Base-by-base conservation (phyloP, 2,797 vertebrate genomes). In the Echiichthys vipera region DNA sequence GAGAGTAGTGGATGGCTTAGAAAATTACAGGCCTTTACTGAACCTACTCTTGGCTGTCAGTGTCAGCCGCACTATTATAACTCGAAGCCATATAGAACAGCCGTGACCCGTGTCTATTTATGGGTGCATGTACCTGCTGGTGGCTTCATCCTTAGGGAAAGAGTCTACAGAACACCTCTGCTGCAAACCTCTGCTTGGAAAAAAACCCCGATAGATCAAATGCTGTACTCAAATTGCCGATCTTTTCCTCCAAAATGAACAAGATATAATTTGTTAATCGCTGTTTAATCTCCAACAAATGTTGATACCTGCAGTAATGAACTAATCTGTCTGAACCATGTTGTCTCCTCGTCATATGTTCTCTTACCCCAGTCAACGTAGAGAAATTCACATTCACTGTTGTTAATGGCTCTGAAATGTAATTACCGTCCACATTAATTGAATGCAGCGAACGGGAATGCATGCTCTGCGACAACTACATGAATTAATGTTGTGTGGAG, bases 401-500 rank as follows among this genome's bases (percentile, higher is more conserved):
- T 76, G 86, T 77, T 76, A 88, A 92, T 82, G 79, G 80, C 72
- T 80, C 55, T 18, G 70, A 81, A 73, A 88, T 74, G 83, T 78
- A 91, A 92, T 92, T 84, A 91, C 84, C 72, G 56, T 74, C 73
- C 13, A 5, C 81, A 58, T 88, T 91, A 91, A 90, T 87, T 88
- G 86, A 90, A 87, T 54, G 87, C 32, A 4, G 68, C 30, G 24
- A 88, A 78, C 83, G 37, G 42, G 77, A 83, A 81, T 30, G 75
- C 74, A 61, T 55, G 83, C 78, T 81, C 80, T 17, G 78, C 86
- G 79, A 91, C 83, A 74, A 81, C 85, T 66, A 68, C 83, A 75
- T 63, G 83, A 86, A 84, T 89, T 87, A 91, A 91, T 88, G 86
- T 84, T 81, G 90, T 78, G 83, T 74, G 80, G 81, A 89, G 87